Evolutionary conservation across 2,888 invertebrate genomes (phyloP).

Genomic region (Drosophila helvetica): DNA sequence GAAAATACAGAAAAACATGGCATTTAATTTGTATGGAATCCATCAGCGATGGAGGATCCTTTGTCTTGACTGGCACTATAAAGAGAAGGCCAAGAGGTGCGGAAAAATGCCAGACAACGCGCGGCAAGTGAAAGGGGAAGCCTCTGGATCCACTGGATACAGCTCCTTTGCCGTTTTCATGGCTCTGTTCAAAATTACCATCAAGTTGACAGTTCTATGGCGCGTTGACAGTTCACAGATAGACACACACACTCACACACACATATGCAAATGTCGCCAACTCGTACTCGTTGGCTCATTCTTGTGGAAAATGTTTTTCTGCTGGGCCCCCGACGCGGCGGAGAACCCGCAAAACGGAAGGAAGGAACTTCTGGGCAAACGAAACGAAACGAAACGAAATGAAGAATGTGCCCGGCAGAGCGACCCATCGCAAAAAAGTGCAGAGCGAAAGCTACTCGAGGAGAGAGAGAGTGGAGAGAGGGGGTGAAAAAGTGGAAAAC

Average conservation of each 20-base stretch:
- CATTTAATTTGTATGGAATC: conserved; percentile 78
- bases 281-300: conserved; percentile 70
- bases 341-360: conserved; percentile 74
- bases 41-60: conserved; percentile 66
- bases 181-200: conserved; percentile 78
- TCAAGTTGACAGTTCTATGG: conserved; percentile 82
- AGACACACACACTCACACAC: conserved; percentile 42
- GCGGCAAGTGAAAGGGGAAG: conserved; percentile 56
- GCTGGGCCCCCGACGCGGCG: conserved; percentile 38
- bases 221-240: conserved; percentile 80
- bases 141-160: neutral
- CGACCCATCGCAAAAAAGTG: conserved; percentile 32
- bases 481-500: conserved; percentile 41
- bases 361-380: conserved; percentile 69
- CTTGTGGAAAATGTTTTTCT: conserved; percentile 73
- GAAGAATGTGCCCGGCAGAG: conserved; percentile 65
- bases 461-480: conserved; percentile 15
- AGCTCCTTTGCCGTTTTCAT: conserved; percentile 67
- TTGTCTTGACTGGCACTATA: conserved; percentile 54
- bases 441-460: conserved; percentile 5
- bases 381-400: conserved; percentile 62
- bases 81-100: conserved; percentile 8
- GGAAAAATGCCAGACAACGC: conserved; percentile 45
- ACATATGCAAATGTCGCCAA: conserved; percentile 78
- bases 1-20: conserved; percentile 49